Evolutionary conservation across 2,797 vertebrate species (phyloP).

Genomic region (Sebastes minor): DNA sequence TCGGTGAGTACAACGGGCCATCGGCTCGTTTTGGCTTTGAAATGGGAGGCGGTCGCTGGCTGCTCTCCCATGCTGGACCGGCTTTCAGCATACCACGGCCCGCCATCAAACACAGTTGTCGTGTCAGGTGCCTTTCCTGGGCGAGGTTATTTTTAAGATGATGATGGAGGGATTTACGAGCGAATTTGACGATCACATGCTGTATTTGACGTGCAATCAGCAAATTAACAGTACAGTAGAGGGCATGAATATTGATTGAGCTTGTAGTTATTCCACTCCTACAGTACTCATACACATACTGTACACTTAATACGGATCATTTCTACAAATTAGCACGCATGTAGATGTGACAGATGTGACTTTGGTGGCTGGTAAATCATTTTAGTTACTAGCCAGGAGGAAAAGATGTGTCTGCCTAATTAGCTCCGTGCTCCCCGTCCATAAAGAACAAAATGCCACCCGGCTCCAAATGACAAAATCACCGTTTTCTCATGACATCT

Average conservation of each 20-base stretch:
- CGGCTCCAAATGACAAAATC: conserved; percentile 27
- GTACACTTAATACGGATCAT: neutral
- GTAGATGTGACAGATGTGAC: conserved; percentile 21
- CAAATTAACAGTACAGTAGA: conserved; percentile 22
- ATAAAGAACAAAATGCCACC: conserved; percentile 36
- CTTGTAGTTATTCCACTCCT: neutral
- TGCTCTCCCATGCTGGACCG: conserved; percentile 68
- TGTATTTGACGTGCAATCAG: conserved; percentile 32
- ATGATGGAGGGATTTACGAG: conserved; percentile 55
- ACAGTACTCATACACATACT: neutral
- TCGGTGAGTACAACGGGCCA: conserved; percentile 57
- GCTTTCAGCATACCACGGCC: conserved; percentile 60
- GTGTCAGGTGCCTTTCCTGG: conserved; percentile 86
- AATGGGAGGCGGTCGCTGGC: conserved; percentile 73
- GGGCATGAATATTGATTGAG: neutral
- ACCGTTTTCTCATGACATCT: conserved; percentile 37
- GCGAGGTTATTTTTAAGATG: conserved; percentile 82
- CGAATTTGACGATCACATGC: conserved; percentile 39
- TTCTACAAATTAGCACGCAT: conserved; percentile 19
- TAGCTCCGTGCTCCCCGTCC: conserved; percentile 14
- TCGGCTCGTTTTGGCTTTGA: conserved; percentile 84
- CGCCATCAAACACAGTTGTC: conserved; percentile 83
- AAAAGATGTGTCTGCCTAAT: conserved; percentile 36
- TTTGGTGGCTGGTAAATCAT: conserved; percentile 12
- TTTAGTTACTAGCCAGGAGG: conserved; percentile 5